A percentile compares a stretch with the other conserved stretches of the same genome.
Conservation (phyloP, 2,888 invertebrate species). For the Melikaiella ostensackeni region DNA sequence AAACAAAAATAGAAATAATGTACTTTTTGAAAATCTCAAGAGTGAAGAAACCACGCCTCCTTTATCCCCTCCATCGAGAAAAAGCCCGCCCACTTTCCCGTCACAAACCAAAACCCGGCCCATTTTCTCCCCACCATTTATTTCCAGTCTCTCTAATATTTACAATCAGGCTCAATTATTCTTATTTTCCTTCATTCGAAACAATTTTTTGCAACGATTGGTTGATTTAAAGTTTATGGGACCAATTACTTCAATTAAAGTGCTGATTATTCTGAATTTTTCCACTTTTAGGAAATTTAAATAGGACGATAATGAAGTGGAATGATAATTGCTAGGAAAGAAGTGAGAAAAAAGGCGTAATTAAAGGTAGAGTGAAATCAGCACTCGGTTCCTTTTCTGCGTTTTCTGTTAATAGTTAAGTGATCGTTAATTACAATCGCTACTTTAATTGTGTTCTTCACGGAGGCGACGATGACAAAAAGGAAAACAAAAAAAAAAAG, state of each 20-base stretch:
- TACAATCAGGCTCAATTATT: too few species aligned
- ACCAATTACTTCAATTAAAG: background rate
- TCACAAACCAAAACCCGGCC: too few species aligned
- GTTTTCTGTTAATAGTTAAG: conserved; percentile 15
- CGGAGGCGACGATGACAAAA: conserved; percentile 3
- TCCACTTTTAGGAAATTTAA: background rate
- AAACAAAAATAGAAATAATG: too few species aligned
- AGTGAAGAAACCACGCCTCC: too few species aligned
- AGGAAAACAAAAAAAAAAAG: conserved; percentile 1
- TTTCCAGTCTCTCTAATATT: too few species aligned
- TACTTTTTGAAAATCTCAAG: too few species aligned
- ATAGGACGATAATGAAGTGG: background rate
- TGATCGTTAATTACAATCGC: conserved; percentile 32
- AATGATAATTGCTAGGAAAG: conserved; percentile 3
- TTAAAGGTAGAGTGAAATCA: background rate
- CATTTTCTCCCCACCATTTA: too few species aligned
- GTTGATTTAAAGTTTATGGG: too few species aligned
- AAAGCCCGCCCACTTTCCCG: too few species aligned
- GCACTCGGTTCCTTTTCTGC: background rate
- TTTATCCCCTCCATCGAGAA: too few species aligned
- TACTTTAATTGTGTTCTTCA: conserved; percentile 25
- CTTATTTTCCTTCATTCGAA: too few species aligned
- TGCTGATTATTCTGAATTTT: background rate
- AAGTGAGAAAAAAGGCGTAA: background rate
- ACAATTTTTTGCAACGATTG: too few species aligned